Conservation (phyloP, 2,113 vertebrate species). For the Agapornis roseicollis region DNA sequence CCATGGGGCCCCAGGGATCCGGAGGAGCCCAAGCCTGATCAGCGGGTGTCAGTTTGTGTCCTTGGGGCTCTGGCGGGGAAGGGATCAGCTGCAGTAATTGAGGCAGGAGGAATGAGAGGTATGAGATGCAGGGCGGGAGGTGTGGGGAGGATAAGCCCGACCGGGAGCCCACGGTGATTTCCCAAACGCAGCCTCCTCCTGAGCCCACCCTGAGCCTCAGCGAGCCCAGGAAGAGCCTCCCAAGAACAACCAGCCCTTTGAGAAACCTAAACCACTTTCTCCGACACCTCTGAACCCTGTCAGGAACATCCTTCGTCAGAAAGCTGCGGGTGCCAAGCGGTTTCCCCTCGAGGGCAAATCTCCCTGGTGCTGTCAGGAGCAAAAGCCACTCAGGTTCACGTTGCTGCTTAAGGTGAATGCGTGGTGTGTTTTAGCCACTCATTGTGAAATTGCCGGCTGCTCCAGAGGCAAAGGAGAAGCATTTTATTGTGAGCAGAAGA, state of each 20-base stretch:
- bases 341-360: slow-evolving; percentile 51
- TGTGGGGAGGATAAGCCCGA: neutral
- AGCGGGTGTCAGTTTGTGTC: slow-evolving; percentile 1
- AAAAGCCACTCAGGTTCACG: neutral
- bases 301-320: slow-evolving; percentile 42
- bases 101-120: slow-evolving; percentile 46
- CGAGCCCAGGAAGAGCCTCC: neutral
- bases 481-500: slow-evolving; percentile 63
- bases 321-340: slow-evolving; percentile 5
- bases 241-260: slow-evolving; percentile 42
- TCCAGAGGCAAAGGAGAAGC: slow-evolving; percentile 56
- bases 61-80: neutral
- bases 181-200: neutral
- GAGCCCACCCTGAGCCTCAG: neutral
- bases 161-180: neutral
- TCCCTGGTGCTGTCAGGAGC: slow-evolving; percentile 37
- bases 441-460: slow-evolving; percentile 64
- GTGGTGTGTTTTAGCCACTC: slow-evolving; percentile 42
- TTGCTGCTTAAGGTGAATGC: slow-evolving; percentile 53
- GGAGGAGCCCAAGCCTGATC: neutral
- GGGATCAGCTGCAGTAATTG: slow-evolving; percentile 35
- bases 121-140: neutral
- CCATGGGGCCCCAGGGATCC: neutral
- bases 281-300: slow-evolving; percentile 59
- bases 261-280: slow-evolving; percentile 59